Evolutionary conservation across 2,113 vertebrate species (phyloP).

Genomic region (Plecturocebus donacophilus): DNA sequence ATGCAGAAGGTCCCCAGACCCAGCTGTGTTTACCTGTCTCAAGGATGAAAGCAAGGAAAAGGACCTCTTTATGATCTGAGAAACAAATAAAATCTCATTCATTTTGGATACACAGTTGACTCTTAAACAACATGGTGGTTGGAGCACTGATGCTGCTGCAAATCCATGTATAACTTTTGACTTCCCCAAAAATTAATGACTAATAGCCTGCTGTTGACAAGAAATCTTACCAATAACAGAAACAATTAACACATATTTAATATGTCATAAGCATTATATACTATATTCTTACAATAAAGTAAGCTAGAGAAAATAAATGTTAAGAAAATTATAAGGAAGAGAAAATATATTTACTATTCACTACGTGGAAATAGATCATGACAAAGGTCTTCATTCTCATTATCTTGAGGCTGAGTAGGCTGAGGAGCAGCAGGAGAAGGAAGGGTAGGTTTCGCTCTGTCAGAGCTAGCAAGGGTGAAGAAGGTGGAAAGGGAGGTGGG

Average conservation of each 20-base stretch:
- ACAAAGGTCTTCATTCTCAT: background rate
- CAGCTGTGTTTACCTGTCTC: background rate
- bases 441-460: background rate
- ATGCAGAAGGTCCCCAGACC: background rate
- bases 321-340: background rate
- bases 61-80: background rate
- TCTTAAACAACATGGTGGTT: background rate
- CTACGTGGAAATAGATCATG: background rate
- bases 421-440: background rate
- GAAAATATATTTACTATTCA: background rate
- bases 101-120: background rate
- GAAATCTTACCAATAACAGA: background rate
- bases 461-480: background rate
- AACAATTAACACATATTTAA: background rate
- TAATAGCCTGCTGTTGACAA: background rate
- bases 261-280: background rate
- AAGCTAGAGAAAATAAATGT: background rate
- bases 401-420: background rate
- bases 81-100: slow-evolving; percentile 19
- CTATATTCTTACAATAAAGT: background rate
- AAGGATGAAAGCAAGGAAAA: slow-evolving; percentile 16
- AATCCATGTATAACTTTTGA: background rate
- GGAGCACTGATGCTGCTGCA: background rate
- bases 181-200: background rate
- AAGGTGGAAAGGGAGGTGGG: background rate